Percentiles rank a stretch among this genome's conserved stretches.
Conservation (phyloP, 2,797 vertebrate species). For the Etheostoma nigrum region DNA sequence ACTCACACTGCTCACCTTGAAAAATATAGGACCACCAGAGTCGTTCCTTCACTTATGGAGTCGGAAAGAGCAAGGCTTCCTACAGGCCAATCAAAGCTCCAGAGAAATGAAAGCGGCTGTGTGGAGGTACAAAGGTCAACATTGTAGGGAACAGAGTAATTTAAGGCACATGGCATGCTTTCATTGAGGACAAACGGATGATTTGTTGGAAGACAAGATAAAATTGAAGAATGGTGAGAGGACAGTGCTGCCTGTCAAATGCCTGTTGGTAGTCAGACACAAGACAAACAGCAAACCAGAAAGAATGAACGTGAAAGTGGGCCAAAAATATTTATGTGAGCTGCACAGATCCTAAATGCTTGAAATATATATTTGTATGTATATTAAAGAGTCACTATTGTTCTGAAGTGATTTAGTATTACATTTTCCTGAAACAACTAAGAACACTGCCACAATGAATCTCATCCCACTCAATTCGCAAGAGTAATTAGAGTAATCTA, state of each 20-base stretch:
- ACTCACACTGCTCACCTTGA: slow-evolving; percentile 36
- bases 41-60: slow-evolving; percentile 44
- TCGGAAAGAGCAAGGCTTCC: slow-evolving; percentile 45
- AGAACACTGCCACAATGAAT: background rate
- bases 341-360: background rate
- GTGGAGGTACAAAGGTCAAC: slow-evolving; percentile 58
- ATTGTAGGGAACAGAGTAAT: slow-evolving; percentile 57
- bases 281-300: slow-evolving; percentile 37
- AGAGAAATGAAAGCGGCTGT: slow-evolving; percentile 40
- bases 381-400: slow-evolving; percentile 3
- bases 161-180: slow-evolving; percentile 62
- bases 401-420: slow-evolving; percentile 11
- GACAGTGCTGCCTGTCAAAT: slow-evolving; percentile 40
- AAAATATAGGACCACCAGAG: slow-evolving; percentile 40
- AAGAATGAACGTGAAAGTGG: slow-evolving; percentile 31
- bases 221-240: slow-evolving; percentile 59
- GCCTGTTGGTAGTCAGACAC: slow-evolving; percentile 33
- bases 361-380: slow-evolving; percentile 2
- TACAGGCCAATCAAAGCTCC: slow-evolving; percentile 28
- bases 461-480: background rate
- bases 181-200: slow-evolving; percentile 59
- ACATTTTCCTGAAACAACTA: background rate
- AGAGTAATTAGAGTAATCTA: slow-evolving; percentile 14
- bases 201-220: slow-evolving; percentile 67
- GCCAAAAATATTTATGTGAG: slow-evolving; percentile 28